Conservation (phyloP, 2,888 invertebrate species). For the Villa cingulata region DNA sequence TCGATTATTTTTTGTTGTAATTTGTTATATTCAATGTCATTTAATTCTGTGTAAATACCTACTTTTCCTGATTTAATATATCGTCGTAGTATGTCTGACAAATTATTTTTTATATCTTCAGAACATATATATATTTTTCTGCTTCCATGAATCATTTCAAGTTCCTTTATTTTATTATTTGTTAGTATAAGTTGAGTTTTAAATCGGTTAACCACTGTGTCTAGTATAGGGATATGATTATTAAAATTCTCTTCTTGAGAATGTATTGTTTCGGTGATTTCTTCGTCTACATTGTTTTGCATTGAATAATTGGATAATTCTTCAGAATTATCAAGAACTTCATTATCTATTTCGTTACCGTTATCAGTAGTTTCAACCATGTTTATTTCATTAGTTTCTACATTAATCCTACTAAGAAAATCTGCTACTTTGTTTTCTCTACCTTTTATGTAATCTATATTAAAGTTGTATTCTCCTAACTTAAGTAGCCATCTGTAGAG, state of each 20-base stretch:
- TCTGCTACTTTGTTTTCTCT: constrained; percentile 12
- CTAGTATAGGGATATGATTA: too few species aligned
- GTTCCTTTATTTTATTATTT: too few species aligned
- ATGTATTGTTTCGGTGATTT: too few species aligned
- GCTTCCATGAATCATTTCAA: too few species aligned
- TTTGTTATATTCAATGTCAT: constrained; percentile 2
- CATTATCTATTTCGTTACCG: neutral
- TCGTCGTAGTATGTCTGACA: neutral
- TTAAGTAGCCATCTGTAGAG: constrained; percentile 25
- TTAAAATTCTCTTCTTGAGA: too few species aligned
- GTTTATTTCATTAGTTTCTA: neutral
- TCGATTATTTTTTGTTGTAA: constrained; percentile 1
- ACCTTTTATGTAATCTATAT: constrained; percentile 18
- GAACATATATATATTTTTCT: neutral
- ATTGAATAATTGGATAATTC: too few species aligned
- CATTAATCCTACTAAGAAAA: constrained; percentile 17
- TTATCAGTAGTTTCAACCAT: too few species aligned
- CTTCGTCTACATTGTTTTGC: too few species aligned
- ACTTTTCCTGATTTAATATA: constrained; percentile 3
- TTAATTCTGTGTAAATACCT: constrained; percentile 4
- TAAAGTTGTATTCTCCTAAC: constrained; percentile 22
- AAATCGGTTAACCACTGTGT: too few species aligned
- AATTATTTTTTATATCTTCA: neutral
- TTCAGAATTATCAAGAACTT: neutral
- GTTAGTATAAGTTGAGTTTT: too few species aligned